Percentiles rank a stretch among this genome's conserved stretches.
phyloP scores from a whole-genome alignment of 1,140 invertebrate genomes.

The Aphaenogaster rudis region DNA sequence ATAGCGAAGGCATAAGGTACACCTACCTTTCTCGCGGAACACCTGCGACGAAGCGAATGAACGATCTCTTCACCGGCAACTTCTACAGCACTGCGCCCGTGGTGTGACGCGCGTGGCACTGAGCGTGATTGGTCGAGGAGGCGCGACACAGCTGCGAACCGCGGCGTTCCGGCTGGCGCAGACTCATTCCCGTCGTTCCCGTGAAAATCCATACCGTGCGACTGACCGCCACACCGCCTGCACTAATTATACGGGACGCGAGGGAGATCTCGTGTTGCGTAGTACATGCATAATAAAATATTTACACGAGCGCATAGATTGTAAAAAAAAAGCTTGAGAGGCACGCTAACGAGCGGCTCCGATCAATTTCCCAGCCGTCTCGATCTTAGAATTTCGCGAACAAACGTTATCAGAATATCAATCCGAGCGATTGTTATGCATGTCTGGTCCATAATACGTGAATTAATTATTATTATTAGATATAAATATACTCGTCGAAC shows the following conservation, averaged over 20 bases:
- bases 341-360: background rate
- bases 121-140: slow-evolving; percentile 60
- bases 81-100: slow-evolving; percentile 36
- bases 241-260: slow-evolving; percentile 15
- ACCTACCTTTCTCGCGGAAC: slow-evolving; percentile 17
- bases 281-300: background rate
- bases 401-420: background rate
- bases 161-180: slow-evolving; percentile 77
- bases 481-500: background rate
- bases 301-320: background rate
- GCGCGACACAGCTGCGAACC: slow-evolving; percentile 65
- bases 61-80: slow-evolving; percentile 16
- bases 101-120: slow-evolving; percentile 22
- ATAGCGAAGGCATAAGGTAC: background rate
- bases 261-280: background rate
- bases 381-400: background rate
- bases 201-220: slow-evolving; percentile 81
- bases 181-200: slow-evolving; percentile 71
- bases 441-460: background rate
- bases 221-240: background rate
- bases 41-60: background rate
- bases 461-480: background rate
- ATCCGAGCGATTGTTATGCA: background rate
- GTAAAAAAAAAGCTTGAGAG: background rate
- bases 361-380: background rate